Conservation (phyloP, 2,113 vertebrate genomes). For the Accipiter cooperii region DNA sequence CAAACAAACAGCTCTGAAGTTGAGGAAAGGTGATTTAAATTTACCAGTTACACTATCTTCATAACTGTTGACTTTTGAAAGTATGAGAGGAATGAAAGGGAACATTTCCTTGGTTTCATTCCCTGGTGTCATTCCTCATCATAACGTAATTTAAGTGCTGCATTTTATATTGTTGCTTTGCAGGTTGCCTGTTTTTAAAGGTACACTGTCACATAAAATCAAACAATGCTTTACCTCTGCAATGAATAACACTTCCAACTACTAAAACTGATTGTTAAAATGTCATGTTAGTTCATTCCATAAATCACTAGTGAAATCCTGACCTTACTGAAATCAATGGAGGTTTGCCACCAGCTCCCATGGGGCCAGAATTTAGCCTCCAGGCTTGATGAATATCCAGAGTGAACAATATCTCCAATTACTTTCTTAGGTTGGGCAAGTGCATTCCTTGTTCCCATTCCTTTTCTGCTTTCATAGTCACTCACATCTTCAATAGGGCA, state of each 20-base stretch:
- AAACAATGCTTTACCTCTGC: conserved; percentile 58
- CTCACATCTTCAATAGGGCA: conserved; percentile 29
- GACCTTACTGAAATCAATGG: conserved; percentile 52
- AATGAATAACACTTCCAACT: conserved; percentile 54
- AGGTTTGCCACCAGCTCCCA: conserved; percentile 43
- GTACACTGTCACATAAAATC: conserved; percentile 61
- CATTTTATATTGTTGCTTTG: conserved; percentile 37
- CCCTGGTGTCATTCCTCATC: conserved; percentile 23
- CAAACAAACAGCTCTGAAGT: not conserved
- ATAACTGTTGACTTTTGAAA: not conserved
- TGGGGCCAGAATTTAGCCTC: conserved; percentile 45
- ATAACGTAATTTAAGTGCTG: conserved; percentile 22
- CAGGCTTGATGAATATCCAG: conserved; percentile 52
- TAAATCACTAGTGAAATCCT: conserved; percentile 56
- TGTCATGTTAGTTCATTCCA: conserved; percentile 20
- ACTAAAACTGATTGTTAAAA: conserved; percentile 65
- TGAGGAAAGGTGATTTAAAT: not conserved
- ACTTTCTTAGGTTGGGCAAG: conserved; percentile 40
- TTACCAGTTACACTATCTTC: not conserved
- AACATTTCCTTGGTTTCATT: conserved; percentile 5
- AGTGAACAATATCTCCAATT: conserved; percentile 57
- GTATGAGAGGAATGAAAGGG: conserved; percentile 18
- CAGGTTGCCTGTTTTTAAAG: conserved; percentile 56
- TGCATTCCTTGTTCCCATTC: conserved; percentile 23
- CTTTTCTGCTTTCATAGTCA: not conserved